These are phyloP conservation scores for Nomada lathburiana DNA, from an alignment of 2,888 invertebrate genomes.

Conservation along the genomic window DNA sequence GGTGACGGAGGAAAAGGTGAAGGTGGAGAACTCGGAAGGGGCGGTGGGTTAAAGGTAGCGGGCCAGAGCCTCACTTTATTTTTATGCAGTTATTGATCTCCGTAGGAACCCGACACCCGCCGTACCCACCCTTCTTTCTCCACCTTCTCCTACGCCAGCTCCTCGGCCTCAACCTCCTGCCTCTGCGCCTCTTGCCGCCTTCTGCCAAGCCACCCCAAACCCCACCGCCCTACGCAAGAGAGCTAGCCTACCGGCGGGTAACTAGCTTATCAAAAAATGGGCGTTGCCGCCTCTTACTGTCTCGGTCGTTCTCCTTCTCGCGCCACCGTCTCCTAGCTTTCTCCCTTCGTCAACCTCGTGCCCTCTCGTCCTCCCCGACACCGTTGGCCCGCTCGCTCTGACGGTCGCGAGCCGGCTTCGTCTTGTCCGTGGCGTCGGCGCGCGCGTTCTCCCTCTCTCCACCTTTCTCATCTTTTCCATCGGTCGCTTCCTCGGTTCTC, in stretches of 20 bases:
- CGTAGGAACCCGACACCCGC: constrained; percentile 81
- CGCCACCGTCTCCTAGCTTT: constrained; percentile 3
- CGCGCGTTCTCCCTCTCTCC: constrained; percentile 5
- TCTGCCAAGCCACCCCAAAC: constrained; percentile 65
- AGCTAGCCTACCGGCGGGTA: constrained; percentile 81
- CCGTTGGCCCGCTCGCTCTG: constrained; percentile 45
- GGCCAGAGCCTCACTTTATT: constrained; percentile 84
- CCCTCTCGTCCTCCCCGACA: background rate
- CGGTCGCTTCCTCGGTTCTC: constrained; percentile 29
- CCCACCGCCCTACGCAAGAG: constrained; percentile 67
- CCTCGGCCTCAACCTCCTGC: constrained; percentile 70
- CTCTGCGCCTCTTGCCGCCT: constrained; percentile 68
- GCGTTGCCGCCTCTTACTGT: constrained; percentile 83
- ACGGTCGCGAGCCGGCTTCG: constrained; percentile 54
- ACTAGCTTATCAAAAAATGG: constrained; percentile 85
- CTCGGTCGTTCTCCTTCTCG: constrained; percentile 71
- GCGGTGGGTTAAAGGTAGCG: constrained; percentile 83
- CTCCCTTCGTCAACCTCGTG: constrained; percentile 11
- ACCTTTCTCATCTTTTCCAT: constrained; percentile 17
- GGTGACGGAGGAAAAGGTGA: constrained; percentile 73
- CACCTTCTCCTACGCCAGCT: constrained; percentile 56
- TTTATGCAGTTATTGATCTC: constrained; percentile 85
- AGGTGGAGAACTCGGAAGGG: constrained; percentile 73
- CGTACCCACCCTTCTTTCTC: constrained; percentile 66
- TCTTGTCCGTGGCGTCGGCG: constrained; percentile 31